Conservation (phyloP, 2,888 invertebrate species). For the Heliconius cydno region DNA sequence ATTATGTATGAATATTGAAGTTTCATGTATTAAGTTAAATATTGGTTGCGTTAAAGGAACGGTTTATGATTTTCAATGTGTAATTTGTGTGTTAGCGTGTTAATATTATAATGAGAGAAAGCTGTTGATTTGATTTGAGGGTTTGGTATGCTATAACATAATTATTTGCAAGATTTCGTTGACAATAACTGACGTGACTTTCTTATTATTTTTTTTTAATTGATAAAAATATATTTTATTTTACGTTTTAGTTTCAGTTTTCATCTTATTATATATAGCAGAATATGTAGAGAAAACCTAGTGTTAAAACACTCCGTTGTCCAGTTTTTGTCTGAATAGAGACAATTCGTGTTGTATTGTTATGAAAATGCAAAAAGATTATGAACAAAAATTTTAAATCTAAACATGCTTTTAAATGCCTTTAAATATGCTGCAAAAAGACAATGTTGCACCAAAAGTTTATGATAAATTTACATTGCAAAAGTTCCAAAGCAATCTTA, state of each 20-base stretch:
- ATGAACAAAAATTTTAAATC: neutral
- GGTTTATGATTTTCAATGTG: constrained; percentile 1
- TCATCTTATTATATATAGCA: too few relatives aligned
- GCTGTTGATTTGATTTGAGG: neutral
- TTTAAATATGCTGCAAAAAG: neutral
- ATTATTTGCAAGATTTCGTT: neutral
- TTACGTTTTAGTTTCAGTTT: neutral
- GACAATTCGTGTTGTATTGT: too few relatives aligned
- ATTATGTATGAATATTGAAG: constrained; percentile 14
- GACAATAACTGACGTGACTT: neutral
- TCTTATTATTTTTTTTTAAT: neutral
- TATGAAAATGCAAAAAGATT: neutral
- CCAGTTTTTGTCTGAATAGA: neutral
- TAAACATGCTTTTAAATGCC: neutral
- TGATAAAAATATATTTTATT: too few relatives aligned
- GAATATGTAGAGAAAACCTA: too few relatives aligned
- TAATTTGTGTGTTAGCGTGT: neutral
- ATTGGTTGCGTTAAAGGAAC: constrained; percentile 16
- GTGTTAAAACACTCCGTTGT: neutral
- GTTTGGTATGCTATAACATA: too few relatives aligned
- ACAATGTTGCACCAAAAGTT: constrained; percentile 19
- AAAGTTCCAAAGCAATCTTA: constrained; percentile 21
- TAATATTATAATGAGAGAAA: neutral
- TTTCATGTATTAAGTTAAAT: constrained; percentile 21
- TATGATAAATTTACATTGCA: constrained; percentile 17